These are phyloP conservation scores for Bagarius yarrelli DNA, from an alignment of 2,113 vertebrate genomes.

Conservation along the genomic window DNA sequence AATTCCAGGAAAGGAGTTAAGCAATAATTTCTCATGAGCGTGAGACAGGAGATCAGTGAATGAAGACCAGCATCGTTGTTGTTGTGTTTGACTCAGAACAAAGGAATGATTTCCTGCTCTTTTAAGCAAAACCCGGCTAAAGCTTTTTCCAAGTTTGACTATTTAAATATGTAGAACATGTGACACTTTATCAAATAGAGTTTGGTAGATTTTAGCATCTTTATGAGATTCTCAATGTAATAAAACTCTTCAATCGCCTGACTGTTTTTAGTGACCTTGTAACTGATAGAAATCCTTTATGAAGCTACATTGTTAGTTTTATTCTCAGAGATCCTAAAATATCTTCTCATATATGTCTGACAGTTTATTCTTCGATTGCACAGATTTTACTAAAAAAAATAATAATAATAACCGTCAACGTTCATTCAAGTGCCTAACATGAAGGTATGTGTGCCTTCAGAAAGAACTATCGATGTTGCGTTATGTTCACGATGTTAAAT, in stretches of 20 bases:
- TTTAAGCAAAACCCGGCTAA: background rate
- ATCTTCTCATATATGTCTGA: background rate
- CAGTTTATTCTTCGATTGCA: slow-evolving; percentile 37
- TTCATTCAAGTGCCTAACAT: slow-evolving; percentile 67
- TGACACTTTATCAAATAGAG: background rate
- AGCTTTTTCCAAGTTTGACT: slow-evolving; percentile 3
- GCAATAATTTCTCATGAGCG: background rate
- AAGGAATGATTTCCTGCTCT: background rate
- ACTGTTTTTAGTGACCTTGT: background rate
- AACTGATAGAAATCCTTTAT: background rate
- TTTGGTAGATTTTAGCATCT: background rate
- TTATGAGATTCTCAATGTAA: background rate
- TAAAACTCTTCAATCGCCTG: background rate
- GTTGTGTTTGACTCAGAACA: background rate
- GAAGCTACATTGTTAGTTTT: background rate
- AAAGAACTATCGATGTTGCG: slow-evolving; percentile 41
- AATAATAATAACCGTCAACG: slow-evolving; percentile 31
- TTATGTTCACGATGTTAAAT: slow-evolving; percentile 45
- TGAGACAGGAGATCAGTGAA: background rate
- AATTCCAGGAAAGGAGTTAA: background rate
- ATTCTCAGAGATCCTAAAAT: background rate
- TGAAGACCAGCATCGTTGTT: background rate
- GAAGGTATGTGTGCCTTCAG: slow-evolving; percentile 47
- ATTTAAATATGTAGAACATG: slow-evolving; percentile 30
- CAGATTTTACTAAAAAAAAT: slow-evolving; percentile 10